Evolutionary conservation across 2,113 vertebrate species (phyloP), one percentile per base, ranked within the genome.

Genomic region (Etheostoma spectabile): DNA sequence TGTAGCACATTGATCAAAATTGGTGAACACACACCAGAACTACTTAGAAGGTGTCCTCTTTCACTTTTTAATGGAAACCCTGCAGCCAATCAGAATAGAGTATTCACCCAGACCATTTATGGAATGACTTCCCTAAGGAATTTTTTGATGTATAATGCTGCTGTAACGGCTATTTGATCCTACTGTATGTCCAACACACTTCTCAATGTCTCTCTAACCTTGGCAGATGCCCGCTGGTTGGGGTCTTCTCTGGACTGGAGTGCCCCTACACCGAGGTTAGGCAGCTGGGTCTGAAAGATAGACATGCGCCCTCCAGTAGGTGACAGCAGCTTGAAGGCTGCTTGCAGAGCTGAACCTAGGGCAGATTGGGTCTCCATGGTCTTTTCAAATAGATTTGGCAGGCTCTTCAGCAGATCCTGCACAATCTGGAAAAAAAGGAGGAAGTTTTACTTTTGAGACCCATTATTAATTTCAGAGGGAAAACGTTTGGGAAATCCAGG

Each of bases 361-460:
- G 97, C 97, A 66, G 97, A 99, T 82, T 98, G 97, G 3, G 98
- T 99, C 96, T 99, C 97, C 96, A 97, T 95, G 11, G 97, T 97
- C 88, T 97, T 97, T 63, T 94, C 93, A 89, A 99, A 99, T 95
- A 99, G 96, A 88, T 94, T 96, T 1, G 98, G 98, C 89, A 99
- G 91, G 66, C 93, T 95, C 95, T 93, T 97, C 93, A 99, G 83
- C 83, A 99, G 96, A 80, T 99, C 98, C 89, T 98, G 97, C 74
- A 99, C 96, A 53, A 99, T 94, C 98, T 99, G 91, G 48, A 88
- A 80, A 77, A 51, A 51, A 51, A 4, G 24, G 6, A 6, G 11
- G 0, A 33, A 71, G 51, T 46, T 4, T 65, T 14, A 51, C 57
- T 69, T 66, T 35, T 14, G 13, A 27, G 14, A 38, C 8, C 2